These are phyloP conservation scores for Lathamus discolor DNA, from an alignment of 2,113 vertebrate genomes.

Conservation along the genomic window DNA sequence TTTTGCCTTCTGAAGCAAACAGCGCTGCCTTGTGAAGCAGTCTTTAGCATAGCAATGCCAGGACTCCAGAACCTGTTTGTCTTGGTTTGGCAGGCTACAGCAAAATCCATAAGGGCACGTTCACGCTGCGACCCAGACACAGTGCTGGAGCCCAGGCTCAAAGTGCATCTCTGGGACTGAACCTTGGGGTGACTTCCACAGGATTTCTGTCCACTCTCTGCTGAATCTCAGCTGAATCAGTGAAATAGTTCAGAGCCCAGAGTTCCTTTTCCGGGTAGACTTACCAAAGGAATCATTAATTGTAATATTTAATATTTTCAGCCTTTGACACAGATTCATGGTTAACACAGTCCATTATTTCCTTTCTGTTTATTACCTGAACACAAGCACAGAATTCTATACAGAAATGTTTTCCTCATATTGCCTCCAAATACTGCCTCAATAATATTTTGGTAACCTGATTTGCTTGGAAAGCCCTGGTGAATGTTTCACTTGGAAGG, in stretches of 20 bases:
- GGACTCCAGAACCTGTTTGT: not conserved
- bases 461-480: not conserved
- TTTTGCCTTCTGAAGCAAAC: not conserved
- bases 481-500: not conserved
- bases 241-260: not conserved
- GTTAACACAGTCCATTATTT: not conserved
- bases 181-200: not conserved
- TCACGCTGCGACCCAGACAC: rapidly evolving
- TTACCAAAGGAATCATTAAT: not conserved
- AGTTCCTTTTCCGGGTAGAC: not conserved
- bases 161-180: not conserved
- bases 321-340: not conserved
- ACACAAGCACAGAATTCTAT: not conserved
- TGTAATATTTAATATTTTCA: not conserved
- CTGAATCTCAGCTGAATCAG: not conserved
- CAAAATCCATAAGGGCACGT: not conserved
- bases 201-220: not conserved
- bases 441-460: not conserved
- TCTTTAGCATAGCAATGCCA: not conserved
- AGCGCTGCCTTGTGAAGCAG: not conserved
- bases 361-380: not conserved
- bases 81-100: not conserved
- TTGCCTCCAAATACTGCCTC: not conserved
- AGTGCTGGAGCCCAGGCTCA: not conserved
- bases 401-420: not conserved